Evolutionary conservation across 2,888 invertebrate genomes (phyloP), one percentile per base, ranked within the genome.

Genomic region (Antitype chi): DNA sequence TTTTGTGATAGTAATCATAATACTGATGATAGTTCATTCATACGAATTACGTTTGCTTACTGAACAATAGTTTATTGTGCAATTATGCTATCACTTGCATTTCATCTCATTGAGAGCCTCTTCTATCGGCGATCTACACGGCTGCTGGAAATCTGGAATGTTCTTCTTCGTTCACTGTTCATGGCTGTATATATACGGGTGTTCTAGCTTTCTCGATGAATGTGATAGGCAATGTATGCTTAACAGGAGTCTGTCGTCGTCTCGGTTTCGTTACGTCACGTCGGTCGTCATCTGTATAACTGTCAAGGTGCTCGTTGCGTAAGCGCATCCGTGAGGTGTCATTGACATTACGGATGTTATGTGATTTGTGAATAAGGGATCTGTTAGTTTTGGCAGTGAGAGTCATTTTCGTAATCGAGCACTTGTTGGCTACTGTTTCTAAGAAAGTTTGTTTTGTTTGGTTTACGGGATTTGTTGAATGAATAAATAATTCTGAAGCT

Each of bases 221-320:
- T 70, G 70, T 75, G 76, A 78, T 49, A 70, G 79, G 87, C 86
- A 83, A 81, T 89, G 89, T 88, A 87, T 85, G 62, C 52, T 43
- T 64, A 82, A 84, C 84, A 85, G 15, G 62, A 25, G 68, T 84
- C 77, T 84, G 81, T 89, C 78, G 82, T 87, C 87, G 88, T 81
- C 73, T 82, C 70, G 74, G 83, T 79, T 81, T 77, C 70, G 88
- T 94, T 94, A 94, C 94, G 92, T 94, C 93, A 94, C 83, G 60
- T 69, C 72, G 82, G 89, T 92, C 91, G 90, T 92, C 93, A 93
- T 94, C 93, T 88, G 91, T 92, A 81, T 87, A 89, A 93, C 93
- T 94, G 95, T 95, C 96, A 96, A 96, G 96, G 95, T 96, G 95
- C 91, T 89, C 70, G 88, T 96, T 96, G 92, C 94, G 94, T 92